Evolutionary conservation across 1,140 invertebrate genomes (phyloP), one percentile per base, ranked within the genome.

Genomic region (Drosophila nigromelanica): DNA sequence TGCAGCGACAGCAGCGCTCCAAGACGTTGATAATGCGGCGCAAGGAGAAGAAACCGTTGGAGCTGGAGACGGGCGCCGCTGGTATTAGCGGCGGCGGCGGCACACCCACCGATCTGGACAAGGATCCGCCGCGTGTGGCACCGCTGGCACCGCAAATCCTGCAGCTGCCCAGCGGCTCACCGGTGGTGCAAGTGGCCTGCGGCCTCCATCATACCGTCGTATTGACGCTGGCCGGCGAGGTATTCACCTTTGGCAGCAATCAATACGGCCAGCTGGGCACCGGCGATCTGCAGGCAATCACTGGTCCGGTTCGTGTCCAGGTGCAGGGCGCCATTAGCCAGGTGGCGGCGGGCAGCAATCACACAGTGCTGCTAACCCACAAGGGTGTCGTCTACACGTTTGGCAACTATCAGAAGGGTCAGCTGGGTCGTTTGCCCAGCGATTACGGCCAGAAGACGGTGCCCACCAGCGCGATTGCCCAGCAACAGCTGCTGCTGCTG

Each of bases 371-470:
- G 15, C 93, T 99, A n/a, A 96, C 97, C 14, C 93, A 94, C 42
- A 96, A 96, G 78, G 98, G 98, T 5, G 96, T 98, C 92, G 96
- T 99, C 5, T 98, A 96, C 80, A 99, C 98, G 0, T 99, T 98
- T 92, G 98, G 98, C 47, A 96, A 95, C 82, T 95, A 97, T 92
- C 96, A 97, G 95, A 98, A 98, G 93, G 97, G 97, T 47, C 97
- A 98, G 77, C 93, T 99, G n/a, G 97, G 97, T 5, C 94, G 98
- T 72, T 15, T 92, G 55, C 91, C 91, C 33, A 90, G 85, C 24
- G 91, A 92, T 12, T 87, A 60, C 60, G 83, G 85, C 10, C 91
- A 92, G 2, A 92, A 93, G 40, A 63, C 27, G 55, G 74, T 58
- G 14, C 61, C 37, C 12, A 70, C 30, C 27, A 12, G 35, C 27